Evolutionary conservation across 2,888 invertebrate genomes (phyloP).

Genomic region (Drosophila glabriapex): DNA sequence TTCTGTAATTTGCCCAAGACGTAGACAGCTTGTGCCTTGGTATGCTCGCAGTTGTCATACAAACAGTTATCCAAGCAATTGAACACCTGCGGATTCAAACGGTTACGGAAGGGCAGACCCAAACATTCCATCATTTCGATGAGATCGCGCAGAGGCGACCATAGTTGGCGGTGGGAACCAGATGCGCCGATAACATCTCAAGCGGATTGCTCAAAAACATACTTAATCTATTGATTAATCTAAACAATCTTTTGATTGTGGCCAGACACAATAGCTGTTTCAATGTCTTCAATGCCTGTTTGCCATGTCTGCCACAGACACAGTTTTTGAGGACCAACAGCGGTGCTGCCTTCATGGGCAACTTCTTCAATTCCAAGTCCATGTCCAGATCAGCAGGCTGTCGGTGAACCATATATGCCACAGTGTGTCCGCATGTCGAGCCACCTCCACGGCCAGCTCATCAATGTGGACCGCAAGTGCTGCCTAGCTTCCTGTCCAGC

Average conservation of each 20-base stretch:
- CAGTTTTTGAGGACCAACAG: slow-evolving; percentile 73
- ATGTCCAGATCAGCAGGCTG: slow-evolving; percentile 45
- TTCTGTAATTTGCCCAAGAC: slow-evolving; percentile 33
- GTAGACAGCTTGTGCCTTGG: slow-evolving; percentile 87
- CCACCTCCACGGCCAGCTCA: slow-evolving; percentile 72
- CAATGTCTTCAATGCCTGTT: slow-evolving; percentile 63
- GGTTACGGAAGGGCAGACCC: neutral
- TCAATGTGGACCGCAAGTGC: slow-evolving; percentile 45
- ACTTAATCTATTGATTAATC: too few relatives aligned
- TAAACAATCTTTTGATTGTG: neutral
- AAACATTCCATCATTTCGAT: slow-evolving; percentile 61
- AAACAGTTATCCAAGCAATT: slow-evolving; percentile 85
- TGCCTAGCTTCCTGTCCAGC: slow-evolving; percentile 39
- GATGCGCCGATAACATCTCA: slow-evolving; percentile 86
- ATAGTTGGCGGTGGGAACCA: slow-evolving; percentile 88
- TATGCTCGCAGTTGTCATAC: slow-evolving; percentile 92
- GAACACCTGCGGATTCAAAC: slow-evolving; percentile 42
- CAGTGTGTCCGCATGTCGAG: too few relatives aligned
- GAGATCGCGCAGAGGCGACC: slow-evolving; percentile 86
- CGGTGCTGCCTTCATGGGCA: slow-evolving; percentile 79
- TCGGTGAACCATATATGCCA: too few relatives aligned
- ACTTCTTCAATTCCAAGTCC: slow-evolving; percentile 57
- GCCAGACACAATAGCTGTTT: slow-evolving; percentile 61
- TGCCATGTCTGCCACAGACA: slow-evolving; percentile 59
- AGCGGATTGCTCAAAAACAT: slow-evolving; percentile 86